phyloP scores from a whole-genome alignment of 92 coral and sea anemone species.

The Heteractis magnifica region DNA sequence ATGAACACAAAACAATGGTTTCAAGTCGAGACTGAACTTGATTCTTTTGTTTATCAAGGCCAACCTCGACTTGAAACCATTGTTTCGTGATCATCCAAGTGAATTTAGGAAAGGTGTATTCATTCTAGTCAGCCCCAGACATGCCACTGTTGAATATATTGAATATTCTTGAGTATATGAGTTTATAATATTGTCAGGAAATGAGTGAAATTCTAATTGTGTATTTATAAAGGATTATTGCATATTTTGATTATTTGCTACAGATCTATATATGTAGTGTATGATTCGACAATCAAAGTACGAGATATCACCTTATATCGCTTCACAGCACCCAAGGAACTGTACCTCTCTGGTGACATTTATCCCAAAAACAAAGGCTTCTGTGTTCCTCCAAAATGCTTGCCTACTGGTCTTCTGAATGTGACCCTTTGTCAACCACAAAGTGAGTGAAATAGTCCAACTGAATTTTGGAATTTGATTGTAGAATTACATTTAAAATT shows the following conservation, averaged over 20 bases:
- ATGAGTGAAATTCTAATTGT: too few relatives aligned
- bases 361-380: slow-evolving; percentile 80
- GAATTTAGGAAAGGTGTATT: too few relatives aligned
- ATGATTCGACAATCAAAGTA: slow-evolving; percentile 58
- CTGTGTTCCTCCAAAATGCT: slow-evolving; percentile 72
- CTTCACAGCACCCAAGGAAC: slow-evolving; percentile 60
- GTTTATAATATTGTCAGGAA: too few relatives aligned
- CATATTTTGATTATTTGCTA: neutral
- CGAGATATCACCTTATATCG: slow-evolving; percentile 75
- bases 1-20: too few relatives aligned
- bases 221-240: neutral
- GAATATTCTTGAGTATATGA: too few relatives aligned
- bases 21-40: too few relatives aligned
- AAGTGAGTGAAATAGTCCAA: slow-evolving; percentile 52
- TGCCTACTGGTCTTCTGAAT: slow-evolving; percentile 78
- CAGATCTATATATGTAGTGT: slow-evolving; percentile 73
- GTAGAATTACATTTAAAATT: neutral
- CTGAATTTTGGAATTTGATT: neutral
- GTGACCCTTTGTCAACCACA: slow-evolving; percentile 73
- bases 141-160: too few relatives aligned
- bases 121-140: too few relatives aligned
- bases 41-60: too few relatives aligned
- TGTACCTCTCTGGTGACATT: slow-evolving; percentile 69
- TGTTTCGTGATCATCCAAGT: too few relatives aligned
- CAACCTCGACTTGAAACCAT: too few relatives aligned